A percentile compares a stretch with the other conserved stretches of the same genome.
Conservation (phyloP, 1,140 invertebrate genomes). For the Eumaeus atala region DNA sequence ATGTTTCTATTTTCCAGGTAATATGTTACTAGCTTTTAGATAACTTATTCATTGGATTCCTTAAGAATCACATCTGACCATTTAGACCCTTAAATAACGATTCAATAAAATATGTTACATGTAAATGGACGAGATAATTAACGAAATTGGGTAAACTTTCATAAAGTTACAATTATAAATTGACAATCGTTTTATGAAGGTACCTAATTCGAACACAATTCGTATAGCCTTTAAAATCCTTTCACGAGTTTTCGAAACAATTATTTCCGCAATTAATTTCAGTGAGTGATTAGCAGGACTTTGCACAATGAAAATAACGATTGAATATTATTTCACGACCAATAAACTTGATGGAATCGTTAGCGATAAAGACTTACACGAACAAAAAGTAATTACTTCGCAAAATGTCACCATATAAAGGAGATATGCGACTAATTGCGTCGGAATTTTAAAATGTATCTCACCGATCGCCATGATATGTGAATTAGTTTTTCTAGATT, state of each 20-base stretch:
- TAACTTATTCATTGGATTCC: no score
- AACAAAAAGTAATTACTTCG: conserved; percentile 10
- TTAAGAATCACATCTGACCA: no score
- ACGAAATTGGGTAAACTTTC: background rate
- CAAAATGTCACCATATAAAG: conserved; percentile 4
- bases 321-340: conserved; percentile 5
- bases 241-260: conserved; percentile 3
- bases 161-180: background rate
- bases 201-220: background rate
- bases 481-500: no score
- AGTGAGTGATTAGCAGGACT: conserved; percentile 1
- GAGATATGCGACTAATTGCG: conserved; percentile 2
- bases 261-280: conserved; percentile 7
- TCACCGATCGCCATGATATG: background rate
- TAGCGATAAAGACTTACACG: background rate
- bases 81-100: no score
- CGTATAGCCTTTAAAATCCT: background rate
- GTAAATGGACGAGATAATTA: background rate
- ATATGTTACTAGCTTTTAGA: no score
- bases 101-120: no score
- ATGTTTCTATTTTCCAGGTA: no score
- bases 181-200: background rate
- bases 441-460: conserved; percentile 4
- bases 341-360: conserved; percentile 7
- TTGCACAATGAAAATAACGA: background rate